These are phyloP conservation scores for Chaunax sp. DNA, from an alignment of 2,797 vertebrate species.

Conservation along the genomic window DNA sequence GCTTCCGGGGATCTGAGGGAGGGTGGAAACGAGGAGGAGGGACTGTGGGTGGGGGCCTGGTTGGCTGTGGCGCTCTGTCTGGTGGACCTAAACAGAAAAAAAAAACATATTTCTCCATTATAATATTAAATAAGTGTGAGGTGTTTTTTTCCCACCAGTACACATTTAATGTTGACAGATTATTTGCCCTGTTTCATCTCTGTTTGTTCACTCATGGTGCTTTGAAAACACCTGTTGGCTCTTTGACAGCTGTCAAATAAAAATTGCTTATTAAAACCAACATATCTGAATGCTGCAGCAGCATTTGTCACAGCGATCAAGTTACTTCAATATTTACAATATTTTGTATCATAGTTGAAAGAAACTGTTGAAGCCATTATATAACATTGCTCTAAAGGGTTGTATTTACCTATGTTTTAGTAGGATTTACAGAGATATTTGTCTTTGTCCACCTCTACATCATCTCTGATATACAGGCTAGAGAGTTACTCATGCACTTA, in stretches of 20 bases:
- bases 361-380: slow-evolving; percentile 4
- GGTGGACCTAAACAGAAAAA: slow-evolving; percentile 89
- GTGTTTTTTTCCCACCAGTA: neutral
- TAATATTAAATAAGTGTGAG: slow-evolving; percentile 9
- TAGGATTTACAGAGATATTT: neutral
- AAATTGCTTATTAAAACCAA: slow-evolving; percentile 42
- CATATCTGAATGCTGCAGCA: slow-evolving; percentile 27
- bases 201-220: slow-evolving; percentile 57
- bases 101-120: neutral
- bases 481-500: neutral
- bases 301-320: slow-evolving; percentile 32
- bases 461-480: neutral
- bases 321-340: slow-evolving; percentile 15
- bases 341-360: slow-evolving; percentile 25
- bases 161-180: slow-evolving; percentile 29
- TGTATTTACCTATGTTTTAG: neutral
- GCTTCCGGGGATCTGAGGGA: slow-evolving; percentile 92
- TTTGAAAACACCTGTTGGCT: slow-evolving; percentile 47
- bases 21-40: slow-evolving; percentile 93
- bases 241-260: slow-evolving; percentile 62
- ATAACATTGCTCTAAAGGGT: neutral
- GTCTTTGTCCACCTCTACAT: neutral
- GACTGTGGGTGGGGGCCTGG: slow-evolving; percentile 92
- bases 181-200: slow-evolving; percentile 26
- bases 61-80: slow-evolving; percentile 94